Evolutionary conservation across 2,113 vertebrate genomes (phyloP).

Genomic region (Eolophus roseicapilla): DNA sequence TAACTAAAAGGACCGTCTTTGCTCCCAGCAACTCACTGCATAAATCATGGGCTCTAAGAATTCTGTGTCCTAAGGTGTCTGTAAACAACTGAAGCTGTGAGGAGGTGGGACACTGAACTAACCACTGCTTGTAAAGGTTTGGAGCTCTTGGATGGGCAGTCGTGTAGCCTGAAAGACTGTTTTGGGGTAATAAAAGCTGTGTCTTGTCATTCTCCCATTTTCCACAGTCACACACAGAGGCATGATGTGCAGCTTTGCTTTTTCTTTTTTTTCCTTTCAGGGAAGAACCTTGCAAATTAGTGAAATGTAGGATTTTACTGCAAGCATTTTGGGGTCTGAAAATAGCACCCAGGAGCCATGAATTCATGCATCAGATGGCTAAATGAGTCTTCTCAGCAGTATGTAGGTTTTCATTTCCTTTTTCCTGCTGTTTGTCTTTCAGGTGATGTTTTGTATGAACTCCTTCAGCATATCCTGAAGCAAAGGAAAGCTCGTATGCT

Average conservation of each 20-base stretch:
- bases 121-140: not conserved
- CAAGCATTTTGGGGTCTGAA: not conserved
- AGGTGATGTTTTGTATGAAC: conserved; percentile 98
- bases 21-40: not conserved
- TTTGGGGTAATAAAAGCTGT: not conserved
- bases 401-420: conserved; percentile 27
- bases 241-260: not conserved
- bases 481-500: conserved; percentile 89
- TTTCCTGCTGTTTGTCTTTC: conserved; percentile 42
- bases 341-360: conserved; percentile 12
- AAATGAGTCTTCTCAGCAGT: conserved; percentile 7
- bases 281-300: not conserved
- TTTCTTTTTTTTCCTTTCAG: not conserved
- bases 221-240: not conserved
- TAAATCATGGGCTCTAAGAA: not conserved
- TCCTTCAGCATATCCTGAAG: conserved; percentile 97
- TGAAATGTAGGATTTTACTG: not conserved
- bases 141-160: not conserved
- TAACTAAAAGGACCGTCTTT: not conserved
- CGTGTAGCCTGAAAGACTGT: not conserved
- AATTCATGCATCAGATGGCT: not conserved
- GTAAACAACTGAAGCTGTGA: not conserved
- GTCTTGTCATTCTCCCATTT: not conserved
- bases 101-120: not conserved
- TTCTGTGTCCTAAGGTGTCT: not conserved